A percentile compares a stretch with the other conserved stretches of the same genome.
These are phyloP conservation scores for Bacillus rossius DNA, from an alignment of 1,140 invertebrate species.

Conservation along the genomic window DNA sequence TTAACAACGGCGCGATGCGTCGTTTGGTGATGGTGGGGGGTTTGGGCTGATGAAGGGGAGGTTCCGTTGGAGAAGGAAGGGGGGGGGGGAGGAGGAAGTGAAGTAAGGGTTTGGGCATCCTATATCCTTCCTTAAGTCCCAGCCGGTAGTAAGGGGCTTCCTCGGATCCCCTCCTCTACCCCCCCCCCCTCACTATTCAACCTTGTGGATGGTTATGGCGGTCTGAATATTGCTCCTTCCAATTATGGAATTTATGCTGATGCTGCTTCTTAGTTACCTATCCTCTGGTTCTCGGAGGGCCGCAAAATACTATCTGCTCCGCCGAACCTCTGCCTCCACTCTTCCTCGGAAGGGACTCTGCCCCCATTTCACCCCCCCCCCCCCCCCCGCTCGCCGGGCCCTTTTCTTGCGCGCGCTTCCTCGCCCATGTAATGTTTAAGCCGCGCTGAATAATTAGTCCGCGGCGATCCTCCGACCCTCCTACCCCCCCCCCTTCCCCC, in stretches of 20 bases:
- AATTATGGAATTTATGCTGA: conserved; percentile 48
- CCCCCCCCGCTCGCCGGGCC: neutral
- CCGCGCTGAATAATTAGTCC: neutral
- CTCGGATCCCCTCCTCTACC: too few species aligned
- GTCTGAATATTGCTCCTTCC: conserved; percentile 13
- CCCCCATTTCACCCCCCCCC: too few species aligned
- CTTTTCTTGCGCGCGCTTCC: conserved; percentile 1
- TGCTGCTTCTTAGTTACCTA: conserved; percentile 42
- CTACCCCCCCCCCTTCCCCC: neutral
- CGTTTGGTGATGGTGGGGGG: too few species aligned
- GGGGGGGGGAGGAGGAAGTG: neutral
- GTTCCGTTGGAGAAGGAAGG: neutral
- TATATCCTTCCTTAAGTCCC: too few species aligned
- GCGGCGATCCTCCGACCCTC: neutral
- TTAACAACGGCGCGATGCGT: conserved; percentile 14
- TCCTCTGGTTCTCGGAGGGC: neutral
- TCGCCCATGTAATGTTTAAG: neutral
- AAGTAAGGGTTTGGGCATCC: too few species aligned
- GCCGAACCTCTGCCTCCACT: neutral
- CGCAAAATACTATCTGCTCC: too few species aligned
- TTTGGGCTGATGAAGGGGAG: too few species aligned
- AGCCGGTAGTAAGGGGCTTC: too few species aligned
- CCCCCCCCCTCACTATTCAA: neutral
- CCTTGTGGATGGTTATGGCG: too few species aligned
- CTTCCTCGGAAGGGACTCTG: neutral